These are phyloP conservation scores for Clarias pachynema DNA, from an alignment of 2,797 vertebrate species.

Conservation along the genomic window DNA sequence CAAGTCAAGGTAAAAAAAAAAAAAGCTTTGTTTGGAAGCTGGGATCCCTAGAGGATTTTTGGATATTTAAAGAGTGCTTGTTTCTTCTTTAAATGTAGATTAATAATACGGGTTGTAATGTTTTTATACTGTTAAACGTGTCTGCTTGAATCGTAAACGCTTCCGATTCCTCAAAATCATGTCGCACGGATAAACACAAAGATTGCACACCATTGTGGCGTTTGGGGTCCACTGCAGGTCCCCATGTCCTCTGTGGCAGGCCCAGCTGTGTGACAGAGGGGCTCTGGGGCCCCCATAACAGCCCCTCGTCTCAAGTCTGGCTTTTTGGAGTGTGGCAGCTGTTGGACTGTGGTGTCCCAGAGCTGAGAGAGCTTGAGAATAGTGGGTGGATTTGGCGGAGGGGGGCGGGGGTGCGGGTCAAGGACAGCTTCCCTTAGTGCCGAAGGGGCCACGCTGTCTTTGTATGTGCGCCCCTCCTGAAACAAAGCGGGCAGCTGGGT, in stretches of 20 bases:
- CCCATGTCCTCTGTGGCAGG: constrained; percentile 32
- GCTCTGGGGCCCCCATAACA: constrained; percentile 30
- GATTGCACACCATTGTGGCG: constrained; percentile 7
- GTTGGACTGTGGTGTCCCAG: constrained; percentile 58
- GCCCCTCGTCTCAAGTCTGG: constrained; percentile 40
- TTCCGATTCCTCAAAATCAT: constrained; percentile 35
- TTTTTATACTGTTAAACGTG: constrained; percentile 2
- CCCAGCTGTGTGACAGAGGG: constrained; percentile 54
- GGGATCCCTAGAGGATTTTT: not conserved
- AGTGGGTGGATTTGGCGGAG: not conserved
- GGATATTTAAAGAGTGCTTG: not conserved
- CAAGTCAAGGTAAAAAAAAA: not conserved
- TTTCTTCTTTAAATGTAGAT: not conserved
- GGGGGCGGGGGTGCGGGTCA: constrained; percentile 32
- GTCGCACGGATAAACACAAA: constrained; percentile 44
- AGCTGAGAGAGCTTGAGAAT: constrained; percentile 39
- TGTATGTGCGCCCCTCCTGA: constrained; percentile 53
- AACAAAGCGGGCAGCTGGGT: constrained; percentile 63
- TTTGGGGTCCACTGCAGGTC: constrained; percentile 20
- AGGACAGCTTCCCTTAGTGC: constrained; percentile 58
- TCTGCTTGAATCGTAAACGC: not conserved
- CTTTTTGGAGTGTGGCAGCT: constrained; percentile 57
- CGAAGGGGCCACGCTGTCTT: constrained; percentile 56
- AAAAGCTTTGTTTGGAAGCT: not conserved
- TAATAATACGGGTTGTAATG: not conserved